Percentiles rank a stretch among this genome's conserved stretches.
Conservation (phyloP, 2,888 invertebrate genomes). For the Eurois occulta region DNA sequence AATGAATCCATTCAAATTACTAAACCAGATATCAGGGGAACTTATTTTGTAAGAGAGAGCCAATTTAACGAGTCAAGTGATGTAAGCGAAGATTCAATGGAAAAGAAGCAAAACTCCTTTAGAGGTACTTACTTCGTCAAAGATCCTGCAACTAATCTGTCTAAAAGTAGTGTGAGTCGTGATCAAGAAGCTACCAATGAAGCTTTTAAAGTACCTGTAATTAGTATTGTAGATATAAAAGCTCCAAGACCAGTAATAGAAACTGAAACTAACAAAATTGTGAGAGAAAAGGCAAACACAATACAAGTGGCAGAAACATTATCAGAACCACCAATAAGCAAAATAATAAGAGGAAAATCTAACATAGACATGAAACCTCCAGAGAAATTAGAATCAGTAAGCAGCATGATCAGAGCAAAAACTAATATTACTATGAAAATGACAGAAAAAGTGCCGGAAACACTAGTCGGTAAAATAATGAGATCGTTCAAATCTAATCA, state of each 20-base stretch:
- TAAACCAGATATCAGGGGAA: constrained; percentile 56
- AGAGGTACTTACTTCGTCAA: constrained; percentile 72
- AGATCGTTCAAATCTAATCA: constrained; percentile 71
- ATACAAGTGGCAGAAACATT: constrained; percentile 34
- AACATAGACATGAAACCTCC: constrained; percentile 43
- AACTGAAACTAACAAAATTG: not conserved
- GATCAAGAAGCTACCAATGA: constrained; percentile 35
- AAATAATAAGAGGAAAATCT: constrained; percentile 48
- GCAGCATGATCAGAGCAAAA: constrained; percentile 37
- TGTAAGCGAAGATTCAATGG: constrained; percentile 34
- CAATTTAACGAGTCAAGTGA: constrained; percentile 31
- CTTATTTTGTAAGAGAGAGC: constrained; percentile 62
- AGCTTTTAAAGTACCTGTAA: constrained; percentile 46
- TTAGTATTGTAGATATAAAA: constrained; percentile 17
- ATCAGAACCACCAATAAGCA: constrained; percentile 14
- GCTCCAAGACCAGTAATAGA: constrained; percentile 5
- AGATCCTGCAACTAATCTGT: constrained; percentile 48
- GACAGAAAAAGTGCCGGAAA: constrained; percentile 64
- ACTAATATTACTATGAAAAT: constrained; percentile 41
- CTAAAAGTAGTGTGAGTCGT: constrained; percentile 36
- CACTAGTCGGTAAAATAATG: constrained; percentile 74
- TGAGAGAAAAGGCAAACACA: constrained; percentile 8
- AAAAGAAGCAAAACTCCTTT: constrained; percentile 42
- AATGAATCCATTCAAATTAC: constrained; percentile 30
- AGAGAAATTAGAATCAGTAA: constrained; percentile 37